These are phyloP conservation scores for Pteronotus mesoamericanus DNA, from an alignment of 2,797 vertebrate species.

Conservation along the genomic window DNA sequence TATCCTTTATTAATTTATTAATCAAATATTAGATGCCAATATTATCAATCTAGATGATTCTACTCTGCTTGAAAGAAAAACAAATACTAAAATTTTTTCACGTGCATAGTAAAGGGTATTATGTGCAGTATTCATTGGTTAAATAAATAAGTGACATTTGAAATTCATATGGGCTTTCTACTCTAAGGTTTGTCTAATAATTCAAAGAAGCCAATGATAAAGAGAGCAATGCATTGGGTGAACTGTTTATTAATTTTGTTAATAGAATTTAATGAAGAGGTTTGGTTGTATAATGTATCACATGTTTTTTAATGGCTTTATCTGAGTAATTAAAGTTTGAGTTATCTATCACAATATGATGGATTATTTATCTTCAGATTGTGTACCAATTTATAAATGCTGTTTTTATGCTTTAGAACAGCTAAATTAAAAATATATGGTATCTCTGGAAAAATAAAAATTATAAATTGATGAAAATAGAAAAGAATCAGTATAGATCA, in stretches of 20 bases:
- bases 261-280: slow-evolving; percentile 58
- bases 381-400: slow-evolving; percentile 37
- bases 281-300: slow-evolving; percentile 62
- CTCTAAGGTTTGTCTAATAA: slow-evolving; percentile 47
- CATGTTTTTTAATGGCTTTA: slow-evolving; percentile 38
- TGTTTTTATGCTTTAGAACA: background rate
- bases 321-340: slow-evolving; percentile 60
- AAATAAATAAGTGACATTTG: slow-evolving; percentile 60
- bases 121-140: slow-evolving; percentile 15
- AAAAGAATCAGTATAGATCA: background rate
- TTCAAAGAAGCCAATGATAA: slow-evolving; percentile 42
- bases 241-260: slow-evolving; percentile 54
- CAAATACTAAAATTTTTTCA: background rate
- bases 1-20: slow-evolving; percentile 4
- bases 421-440: background rate
- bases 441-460: background rate
- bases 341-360: slow-evolving; percentile 57
- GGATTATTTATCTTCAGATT: slow-evolving; percentile 56
- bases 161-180: slow-evolving; percentile 32
- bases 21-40: slow-evolving; percentile 20
- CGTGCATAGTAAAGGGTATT: background rate
- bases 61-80: slow-evolving; percentile 34
- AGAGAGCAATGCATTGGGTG: background rate
- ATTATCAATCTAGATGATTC: background rate
- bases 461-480: background rate